phyloP scores from a whole-genome alignment of 2,113 vertebrate genomes.

The Triplophysa siluroides region DNA sequence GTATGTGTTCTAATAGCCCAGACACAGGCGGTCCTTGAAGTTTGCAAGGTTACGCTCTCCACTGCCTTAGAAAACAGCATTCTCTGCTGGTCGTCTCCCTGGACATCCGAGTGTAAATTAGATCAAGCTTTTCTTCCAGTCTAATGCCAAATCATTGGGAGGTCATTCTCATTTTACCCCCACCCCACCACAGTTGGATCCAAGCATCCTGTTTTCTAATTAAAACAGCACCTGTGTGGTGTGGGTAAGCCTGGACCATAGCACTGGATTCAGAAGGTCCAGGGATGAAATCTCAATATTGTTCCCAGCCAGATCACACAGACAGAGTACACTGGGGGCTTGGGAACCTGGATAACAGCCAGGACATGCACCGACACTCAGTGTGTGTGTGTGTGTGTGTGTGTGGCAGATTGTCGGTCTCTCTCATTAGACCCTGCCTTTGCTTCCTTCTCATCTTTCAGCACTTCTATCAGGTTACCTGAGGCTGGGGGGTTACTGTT shows the following conservation, averaged over 20 bases:
- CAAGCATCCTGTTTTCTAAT: constrained; percentile 66
- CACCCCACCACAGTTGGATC: constrained; percentile 48
- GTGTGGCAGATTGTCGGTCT: constrained; percentile 47
- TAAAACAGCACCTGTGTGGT: constrained; percentile 73
- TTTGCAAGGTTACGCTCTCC: constrained; percentile 48
- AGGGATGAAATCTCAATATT: constrained; percentile 59
- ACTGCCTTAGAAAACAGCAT: constrained; percentile 42
- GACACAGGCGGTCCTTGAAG: not conserved
- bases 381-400: constrained; percentile 41
- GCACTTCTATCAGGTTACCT: constrained; percentile 29
- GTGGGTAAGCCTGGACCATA: constrained; percentile 38
- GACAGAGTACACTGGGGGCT: constrained; percentile 54
- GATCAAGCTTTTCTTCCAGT: constrained; percentile 61
- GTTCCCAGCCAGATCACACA: constrained; percentile 57
- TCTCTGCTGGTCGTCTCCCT: constrained; percentile 50
- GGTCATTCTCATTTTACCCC: constrained; percentile 53
- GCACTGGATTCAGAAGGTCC: constrained; percentile 47
- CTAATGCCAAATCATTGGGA: constrained; percentile 67
- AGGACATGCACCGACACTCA: constrained; percentile 51
- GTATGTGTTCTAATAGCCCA: constrained; percentile 4
- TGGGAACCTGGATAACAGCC: constrained; percentile 64
- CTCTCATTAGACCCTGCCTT: constrained; percentile 21
- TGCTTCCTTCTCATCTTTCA: constrained; percentile 32
- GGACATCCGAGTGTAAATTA: constrained; percentile 58
- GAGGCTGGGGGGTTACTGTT: not conserved